phyloP scores from a whole-genome alignment of 2,113 vertebrate species.

The Leucopternis melanops region DNA sequence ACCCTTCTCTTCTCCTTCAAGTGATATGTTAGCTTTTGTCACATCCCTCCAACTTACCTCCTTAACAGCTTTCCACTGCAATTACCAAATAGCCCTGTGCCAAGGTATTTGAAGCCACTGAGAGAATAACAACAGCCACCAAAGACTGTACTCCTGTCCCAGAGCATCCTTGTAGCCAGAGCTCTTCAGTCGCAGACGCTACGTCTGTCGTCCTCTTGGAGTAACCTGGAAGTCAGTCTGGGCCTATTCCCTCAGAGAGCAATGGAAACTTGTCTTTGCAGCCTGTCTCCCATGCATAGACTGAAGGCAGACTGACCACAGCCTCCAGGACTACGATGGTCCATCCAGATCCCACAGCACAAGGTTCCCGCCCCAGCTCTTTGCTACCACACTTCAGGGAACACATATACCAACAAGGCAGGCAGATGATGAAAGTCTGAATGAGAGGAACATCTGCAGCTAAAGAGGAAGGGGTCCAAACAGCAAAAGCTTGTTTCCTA shows the following conservation, averaged over 20 bases:
- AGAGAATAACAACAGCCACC: background rate
- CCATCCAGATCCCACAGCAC: background rate
- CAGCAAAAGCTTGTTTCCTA: background rate
- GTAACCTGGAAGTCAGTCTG: background rate
- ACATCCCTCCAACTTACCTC: background rate
- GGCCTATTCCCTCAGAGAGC: background rate
- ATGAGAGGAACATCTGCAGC: background rate
- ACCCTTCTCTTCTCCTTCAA: background rate
- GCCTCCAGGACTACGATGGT: background rate
- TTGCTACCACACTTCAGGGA: background rate
- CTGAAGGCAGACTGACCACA: background rate
- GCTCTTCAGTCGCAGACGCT: background rate
- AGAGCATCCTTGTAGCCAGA: background rate
- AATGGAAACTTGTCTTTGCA: background rate
- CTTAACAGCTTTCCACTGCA: background rate
- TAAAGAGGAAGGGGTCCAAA: background rate
- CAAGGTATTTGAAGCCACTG: background rate
- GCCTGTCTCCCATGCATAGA: background rate
- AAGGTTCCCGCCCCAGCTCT: background rate
- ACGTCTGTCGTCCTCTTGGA: background rate
- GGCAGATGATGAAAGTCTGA: background rate
- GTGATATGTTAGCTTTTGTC: background rate
- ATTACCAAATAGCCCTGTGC: background rate
- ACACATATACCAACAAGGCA: background rate
- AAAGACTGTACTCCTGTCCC: background rate